Evolutionary conservation across 2,888 invertebrate species (phyloP), one percentile per base, ranked within the genome.

Genomic region (Oxyscelio sp.): DNA sequence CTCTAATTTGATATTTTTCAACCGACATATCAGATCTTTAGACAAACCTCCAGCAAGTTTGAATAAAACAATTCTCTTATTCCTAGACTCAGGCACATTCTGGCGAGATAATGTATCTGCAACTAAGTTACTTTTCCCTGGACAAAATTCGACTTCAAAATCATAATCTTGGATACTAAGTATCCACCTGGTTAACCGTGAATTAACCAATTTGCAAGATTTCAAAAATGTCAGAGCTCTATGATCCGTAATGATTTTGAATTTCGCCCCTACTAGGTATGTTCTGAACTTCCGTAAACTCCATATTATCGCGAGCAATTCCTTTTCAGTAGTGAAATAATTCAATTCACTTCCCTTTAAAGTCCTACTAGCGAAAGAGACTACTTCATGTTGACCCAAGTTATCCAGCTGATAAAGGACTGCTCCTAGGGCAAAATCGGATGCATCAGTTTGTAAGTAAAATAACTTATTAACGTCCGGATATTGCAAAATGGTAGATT

Each of bases 321-420:
- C n/a, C n/a, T 56, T 56, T 11, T 56, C 56, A 6, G 56, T 56
- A 4, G 56, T 56, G n/a, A 56, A 56, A 56, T 56, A 56, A 9
- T 5, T 11, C 2, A 34, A 2, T 34, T 34, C 34, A 34, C 34
- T 34, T 5, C 5, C 34, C 9, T 34, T 34, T 2, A 34, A 11
- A 9, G 11, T 34, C 9, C 34, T 34, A 11, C 34, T 34, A 11
- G 34, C 34, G 9, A 34, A 34, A 2, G 34, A 4, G 11, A 34
- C 9, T 9, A 54, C 54, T 54, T 27, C 24, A 6, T 54, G 24
- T 11, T 54, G 24, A 4, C 54, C 54, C 4, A 15, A n/a, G 13
- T 21, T 24, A 9, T 54, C 24, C 4, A 52, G 17, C 4, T 34
- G 8, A 34, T 5, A 34, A 9, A 11, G 8, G 9, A 9, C 34